A percentile compares a stretch with the other conserved stretches of the same genome.
phyloP scores from a whole-genome alignment of 2,113 vertebrate genomes.

The Anolis sagrei region DNA sequence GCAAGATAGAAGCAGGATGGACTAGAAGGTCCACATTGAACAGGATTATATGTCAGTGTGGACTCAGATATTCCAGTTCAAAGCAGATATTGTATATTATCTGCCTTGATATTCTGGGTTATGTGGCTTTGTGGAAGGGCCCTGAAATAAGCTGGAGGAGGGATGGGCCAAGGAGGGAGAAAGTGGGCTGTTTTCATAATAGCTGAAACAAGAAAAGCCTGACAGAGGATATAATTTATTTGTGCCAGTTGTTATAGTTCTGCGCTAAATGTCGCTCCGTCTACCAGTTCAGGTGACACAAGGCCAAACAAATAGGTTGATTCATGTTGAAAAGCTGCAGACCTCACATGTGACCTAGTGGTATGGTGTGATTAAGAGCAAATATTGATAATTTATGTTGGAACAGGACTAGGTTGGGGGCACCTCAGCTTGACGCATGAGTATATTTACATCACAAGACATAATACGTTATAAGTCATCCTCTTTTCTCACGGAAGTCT shows the following conservation, averaged over 20 bases:
- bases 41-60: too few relatives aligned
- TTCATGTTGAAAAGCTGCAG: slow-evolving; percentile 48
- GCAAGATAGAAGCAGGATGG: too few relatives aligned
- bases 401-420: not conserved
- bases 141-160: too few relatives aligned
- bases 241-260: not conserved
- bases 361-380: slow-evolving; percentile 48
- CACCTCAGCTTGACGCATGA: not conserved
- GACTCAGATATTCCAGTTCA: too few relatives aligned
- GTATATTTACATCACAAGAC: slow-evolving; percentile 1
- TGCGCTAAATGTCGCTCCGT: slow-evolving; percentile 57
- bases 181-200: too few relatives aligned
- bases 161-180: too few relatives aligned
- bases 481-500: not conserved
- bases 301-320: slow-evolving; percentile 58
- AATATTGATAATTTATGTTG: slow-evolving; percentile 47
- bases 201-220: too few relatives aligned
- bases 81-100: too few relatives aligned
- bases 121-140: too few relatives aligned
- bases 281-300: slow-evolving; percentile 45
- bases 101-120: too few relatives aligned
- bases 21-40: too few relatives aligned
- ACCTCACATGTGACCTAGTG: slow-evolving; percentile 49
- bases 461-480: not conserved
- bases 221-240: not conserved